A percentile compares a stretch with the other conserved stretches of the same genome.
These are phyloP conservation scores for Chymomyza costata DNA, from an alignment of 1,140 invertebrate genomes.

Conservation along the genomic window DNA sequence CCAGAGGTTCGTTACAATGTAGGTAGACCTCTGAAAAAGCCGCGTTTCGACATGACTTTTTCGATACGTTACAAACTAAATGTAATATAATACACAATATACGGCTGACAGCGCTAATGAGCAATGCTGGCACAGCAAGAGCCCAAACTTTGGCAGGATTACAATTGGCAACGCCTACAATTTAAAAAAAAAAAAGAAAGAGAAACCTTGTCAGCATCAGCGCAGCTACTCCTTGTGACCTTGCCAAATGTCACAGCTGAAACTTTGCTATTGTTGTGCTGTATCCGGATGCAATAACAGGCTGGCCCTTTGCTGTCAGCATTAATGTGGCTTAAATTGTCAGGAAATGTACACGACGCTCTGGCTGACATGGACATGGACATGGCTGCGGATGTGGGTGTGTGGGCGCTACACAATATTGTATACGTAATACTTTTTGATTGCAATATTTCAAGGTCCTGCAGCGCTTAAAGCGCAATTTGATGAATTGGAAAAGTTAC, in stretches of 20 bases:
- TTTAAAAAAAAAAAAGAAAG: conserved; percentile 8
- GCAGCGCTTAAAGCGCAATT: no score
- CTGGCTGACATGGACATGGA: no score
- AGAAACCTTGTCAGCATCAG: conserved; percentile 6
- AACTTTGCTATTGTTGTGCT: conserved; percentile 23
- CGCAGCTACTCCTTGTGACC: conserved; percentile 30
- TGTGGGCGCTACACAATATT: neutral
- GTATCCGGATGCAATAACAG: conserved; percentile 12
- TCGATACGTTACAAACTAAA: no score
- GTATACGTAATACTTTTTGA: conserved; percentile 44
- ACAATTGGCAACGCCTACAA: conserved; percentile 20
- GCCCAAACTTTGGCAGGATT: neutral
- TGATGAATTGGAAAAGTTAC: conserved; percentile 39
- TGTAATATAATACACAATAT: no score
- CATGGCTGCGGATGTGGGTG: neutral
- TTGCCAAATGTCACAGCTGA: conserved; percentile 57
- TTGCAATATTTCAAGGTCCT: conserved; percentile 43
- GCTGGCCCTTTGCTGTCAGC: conserved; percentile 33
- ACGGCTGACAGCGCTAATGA: conserved; percentile 37
- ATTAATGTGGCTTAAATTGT: conserved; percentile 53
- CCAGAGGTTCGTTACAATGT: no score
- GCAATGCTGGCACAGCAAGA: conserved; percentile 10
- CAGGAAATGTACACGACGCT: conserved; percentile 35
- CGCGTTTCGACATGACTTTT: no score
- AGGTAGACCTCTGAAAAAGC: no score